These are phyloP conservation scores for Cladorhizidae sp. DNA, from an alignment of 37 sponge, comb jelly and placozoan genomes.

Conservation along the genomic window DNA sequence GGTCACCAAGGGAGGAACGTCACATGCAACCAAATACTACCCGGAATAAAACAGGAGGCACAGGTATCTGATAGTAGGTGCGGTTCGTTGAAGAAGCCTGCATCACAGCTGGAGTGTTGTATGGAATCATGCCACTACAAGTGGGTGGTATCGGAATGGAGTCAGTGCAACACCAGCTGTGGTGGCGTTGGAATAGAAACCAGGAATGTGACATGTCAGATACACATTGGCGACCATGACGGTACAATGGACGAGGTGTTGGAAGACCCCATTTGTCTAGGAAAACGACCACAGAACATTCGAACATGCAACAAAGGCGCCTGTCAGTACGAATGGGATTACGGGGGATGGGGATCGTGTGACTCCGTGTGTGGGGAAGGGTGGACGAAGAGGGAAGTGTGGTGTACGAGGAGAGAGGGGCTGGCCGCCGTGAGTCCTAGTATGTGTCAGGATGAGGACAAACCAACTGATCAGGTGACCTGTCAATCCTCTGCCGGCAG, in stretches of 20 bases:
- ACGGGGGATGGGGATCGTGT: slow-evolving; percentile 21
- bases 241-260: neutral
- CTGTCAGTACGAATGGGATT: slow-evolving; percentile 14
- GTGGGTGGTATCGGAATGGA: slow-evolving; percentile 30
- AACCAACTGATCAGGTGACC: neutral
- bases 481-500: slow-evolving; percentile 19
- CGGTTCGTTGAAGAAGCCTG: neutral
- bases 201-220: neutral
- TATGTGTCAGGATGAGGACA: neutral
- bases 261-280: neutral
- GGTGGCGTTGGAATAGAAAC: slow-evolving; percentile 13
- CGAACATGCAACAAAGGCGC: neutral
- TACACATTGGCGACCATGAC: neutral
- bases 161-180: slow-evolving; percentile 14
- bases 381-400: slow-evolving; percentile 8
- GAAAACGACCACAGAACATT: neutral
- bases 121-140: slow-evolving; percentile 20
- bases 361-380: slow-evolving; percentile 37
- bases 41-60: neutral
- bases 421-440: neutral
- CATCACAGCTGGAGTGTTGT: neutral
- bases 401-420: neutral
- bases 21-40: neutral
- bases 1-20: slow-evolving; percentile 15
- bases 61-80: neutral